These are phyloP conservation scores for Anadara kagoshimensis DNA, from an alignment of 1,140 invertebrate genomes.

Conservation along the genomic window DNA sequence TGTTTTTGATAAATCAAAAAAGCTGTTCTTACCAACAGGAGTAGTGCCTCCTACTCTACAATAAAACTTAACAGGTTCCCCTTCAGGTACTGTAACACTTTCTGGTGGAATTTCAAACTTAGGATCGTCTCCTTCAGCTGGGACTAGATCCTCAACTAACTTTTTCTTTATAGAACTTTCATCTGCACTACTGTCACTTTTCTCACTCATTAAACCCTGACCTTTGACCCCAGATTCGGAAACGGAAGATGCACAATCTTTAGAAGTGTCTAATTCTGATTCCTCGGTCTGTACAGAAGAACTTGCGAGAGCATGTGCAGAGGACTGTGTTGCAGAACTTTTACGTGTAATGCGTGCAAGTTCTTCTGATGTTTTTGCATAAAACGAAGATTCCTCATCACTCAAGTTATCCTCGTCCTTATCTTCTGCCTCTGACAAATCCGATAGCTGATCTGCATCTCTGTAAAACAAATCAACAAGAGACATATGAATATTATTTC, in stretches of 20 bases:
- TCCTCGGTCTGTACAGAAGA: constrained; percentile 40
- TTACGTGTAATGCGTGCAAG: constrained; percentile 51
- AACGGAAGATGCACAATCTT: constrained; percentile 10
- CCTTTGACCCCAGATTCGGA: constrained; percentile 24
- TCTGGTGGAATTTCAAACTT: constrained; percentile 64
- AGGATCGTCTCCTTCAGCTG: constrained; percentile 61
- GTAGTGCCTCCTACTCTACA: constrained; percentile 63
- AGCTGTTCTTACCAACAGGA: constrained; percentile 56
- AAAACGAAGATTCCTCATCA: constrained; percentile 61
- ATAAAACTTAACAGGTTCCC: constrained; percentile 63
- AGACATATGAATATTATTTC: background rate
- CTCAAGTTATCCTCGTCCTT: constrained; percentile 39
- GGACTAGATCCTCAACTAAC: constrained; percentile 53
- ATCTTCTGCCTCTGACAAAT: constrained; percentile 58
- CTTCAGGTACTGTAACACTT: constrained; percentile 60
- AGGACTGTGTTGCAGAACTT: constrained; percentile 7
- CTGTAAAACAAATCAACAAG: constrained; percentile 45
- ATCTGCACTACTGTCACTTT: constrained; percentile 40
- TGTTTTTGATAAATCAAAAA: too few relatives aligned
- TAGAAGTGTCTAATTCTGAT: constrained; percentile 37
- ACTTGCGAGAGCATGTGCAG: constrained; percentile 9
- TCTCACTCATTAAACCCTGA: constrained; percentile 13
- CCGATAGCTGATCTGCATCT: constrained; percentile 66
- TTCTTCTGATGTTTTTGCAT: constrained; percentile 61
- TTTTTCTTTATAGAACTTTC: constrained; percentile 41